Evolutionary conservation across 64 coral and sea anemone species (phyloP).

Genomic region (Montipora efflorescens): DNA sequence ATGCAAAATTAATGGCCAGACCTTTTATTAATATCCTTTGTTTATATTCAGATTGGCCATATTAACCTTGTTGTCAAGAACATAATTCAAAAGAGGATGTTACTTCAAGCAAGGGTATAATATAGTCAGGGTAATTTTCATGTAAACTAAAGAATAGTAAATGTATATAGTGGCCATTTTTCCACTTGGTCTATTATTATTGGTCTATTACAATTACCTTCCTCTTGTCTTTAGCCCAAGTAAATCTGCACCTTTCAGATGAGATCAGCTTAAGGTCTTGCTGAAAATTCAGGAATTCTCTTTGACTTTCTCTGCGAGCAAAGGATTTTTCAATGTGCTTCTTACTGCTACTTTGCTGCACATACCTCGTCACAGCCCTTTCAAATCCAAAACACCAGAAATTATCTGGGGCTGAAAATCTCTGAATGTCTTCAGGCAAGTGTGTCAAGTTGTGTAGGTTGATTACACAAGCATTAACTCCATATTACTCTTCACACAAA

Average conservation of each 20-base stretch:
- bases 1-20: too few relatives aligned
- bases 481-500: background rate
- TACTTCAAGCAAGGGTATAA: background rate
- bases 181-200: background rate
- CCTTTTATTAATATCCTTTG: too few relatives aligned
- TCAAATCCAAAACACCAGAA: conserved; percentile 54
- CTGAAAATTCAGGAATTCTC: conserved; percentile 18
- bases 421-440: conserved; percentile 27
- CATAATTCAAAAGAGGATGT: too few relatives aligned
- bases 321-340: conserved; percentile 58
- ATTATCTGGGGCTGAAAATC: conserved; percentile 38
- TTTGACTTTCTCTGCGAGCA: conserved; percentile 3
- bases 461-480: background rate
- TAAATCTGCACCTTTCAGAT: conserved; percentile 15
- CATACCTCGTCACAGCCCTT: conserved; percentile 31
- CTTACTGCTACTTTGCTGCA: conserved; percentile 12
- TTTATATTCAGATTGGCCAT: too few relatives aligned
- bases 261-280: conserved; percentile 4
- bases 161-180: background rate
- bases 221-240: conserved; percentile 17
- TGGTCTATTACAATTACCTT: conserved; percentile 27
- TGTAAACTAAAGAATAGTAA: background rate
- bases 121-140: conserved; percentile 9
- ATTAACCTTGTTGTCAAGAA: too few relatives aligned
- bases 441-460: conserved; percentile 48